These are phyloP conservation scores for Ornithorhynchus anatinus DNA, from an alignment of 2,113 vertebrate genomes.

Conservation along the genomic window DNA sequence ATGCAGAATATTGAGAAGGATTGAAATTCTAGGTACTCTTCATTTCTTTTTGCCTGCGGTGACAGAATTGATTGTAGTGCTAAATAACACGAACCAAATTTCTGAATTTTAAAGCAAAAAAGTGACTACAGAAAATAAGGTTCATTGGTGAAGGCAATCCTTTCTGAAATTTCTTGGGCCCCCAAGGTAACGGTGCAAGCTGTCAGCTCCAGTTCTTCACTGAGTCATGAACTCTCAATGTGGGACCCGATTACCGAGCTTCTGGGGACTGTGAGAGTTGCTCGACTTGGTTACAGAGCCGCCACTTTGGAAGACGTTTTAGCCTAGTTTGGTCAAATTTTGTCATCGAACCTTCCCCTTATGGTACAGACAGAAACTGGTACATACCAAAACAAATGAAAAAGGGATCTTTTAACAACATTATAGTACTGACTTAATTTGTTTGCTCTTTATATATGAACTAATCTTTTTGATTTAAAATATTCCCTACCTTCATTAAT, in stretches of 20 bases:
- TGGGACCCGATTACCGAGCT: conserved; percentile 22
- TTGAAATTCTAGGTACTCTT: background rate
- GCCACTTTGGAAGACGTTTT: conserved; percentile 6
- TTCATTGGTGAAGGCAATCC: conserved; percentile 17
- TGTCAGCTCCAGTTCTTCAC: conserved; percentile 5
- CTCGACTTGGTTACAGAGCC: conserved; percentile 1
- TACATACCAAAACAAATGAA: conserved; percentile 36
- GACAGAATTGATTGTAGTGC: conserved; percentile 26
- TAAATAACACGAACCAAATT: conserved; percentile 21
- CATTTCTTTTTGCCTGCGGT: background rate
- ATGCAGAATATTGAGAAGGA: background rate
- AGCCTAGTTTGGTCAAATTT: background rate
- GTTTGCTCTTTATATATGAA: conserved; percentile 53
- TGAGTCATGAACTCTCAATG: conserved; percentile 29
- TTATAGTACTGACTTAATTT: conserved; percentile 34
- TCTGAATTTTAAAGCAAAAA: conserved; percentile 19
- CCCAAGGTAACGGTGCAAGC: conserved; percentile 5
- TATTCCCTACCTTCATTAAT: conserved; percentile 61
- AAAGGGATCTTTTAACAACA: conserved; percentile 66
- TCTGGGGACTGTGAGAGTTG: background rate
- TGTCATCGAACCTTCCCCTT: background rate
- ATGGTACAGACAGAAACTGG: conserved; percentile 56
- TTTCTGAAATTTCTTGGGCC: conserved; percentile 31
- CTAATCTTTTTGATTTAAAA: conserved; percentile 56
- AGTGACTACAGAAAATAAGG: conserved; percentile 41